Conservation (phyloP, 2,888 invertebrate species). For the Cheilosia urbana region DNA sequence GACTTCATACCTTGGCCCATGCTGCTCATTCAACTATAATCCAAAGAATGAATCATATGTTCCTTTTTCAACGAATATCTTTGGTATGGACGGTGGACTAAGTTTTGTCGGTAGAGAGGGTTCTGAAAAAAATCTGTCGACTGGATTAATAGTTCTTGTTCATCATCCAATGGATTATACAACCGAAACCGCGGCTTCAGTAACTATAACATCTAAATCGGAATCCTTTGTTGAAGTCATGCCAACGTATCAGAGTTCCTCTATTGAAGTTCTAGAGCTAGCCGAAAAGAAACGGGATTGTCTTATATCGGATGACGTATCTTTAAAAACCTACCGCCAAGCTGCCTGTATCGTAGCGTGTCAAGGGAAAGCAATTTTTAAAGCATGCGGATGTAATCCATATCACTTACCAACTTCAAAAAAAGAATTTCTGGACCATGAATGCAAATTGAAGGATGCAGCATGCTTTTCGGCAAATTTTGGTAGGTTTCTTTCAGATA, state of each 20-base stretch:
- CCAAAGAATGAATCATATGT: conserved; percentile 81
- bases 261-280: conserved; percentile 81
- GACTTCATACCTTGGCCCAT: conserved; percentile 81
- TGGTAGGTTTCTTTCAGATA: conserved; percentile 77
- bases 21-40: conserved; percentile 83
- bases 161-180: conserved; percentile 83
- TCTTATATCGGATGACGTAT: conserved; percentile 80
- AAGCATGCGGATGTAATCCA: conserved; percentile 82
- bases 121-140: conserved; percentile 81
- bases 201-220: conserved; percentile 81
- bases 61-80: conserved; percentile 82
- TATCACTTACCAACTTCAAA: conserved; percentile 80
- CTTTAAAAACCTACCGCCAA: conserved; percentile 80
- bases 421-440: conserved; percentile 76
- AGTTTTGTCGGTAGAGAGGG: conserved; percentile 82
- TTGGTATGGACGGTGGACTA: conserved; percentile 82
- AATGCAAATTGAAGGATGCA: conserved; percentile 81
- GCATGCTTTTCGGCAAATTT: conserved; percentile 81
- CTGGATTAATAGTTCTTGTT: conserved; percentile 81
- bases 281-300: conserved; percentile 81
- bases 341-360: conserved; percentile 82
- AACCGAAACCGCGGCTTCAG: conserved; percentile 81
- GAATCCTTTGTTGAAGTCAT: conserved; percentile 83
- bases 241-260: conserved; percentile 82
- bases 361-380: conserved; percentile 79